Evolutionary conservation across 2,888 invertebrate species (phyloP).

Genomic region (Margaritifera margaritifera): DNA sequence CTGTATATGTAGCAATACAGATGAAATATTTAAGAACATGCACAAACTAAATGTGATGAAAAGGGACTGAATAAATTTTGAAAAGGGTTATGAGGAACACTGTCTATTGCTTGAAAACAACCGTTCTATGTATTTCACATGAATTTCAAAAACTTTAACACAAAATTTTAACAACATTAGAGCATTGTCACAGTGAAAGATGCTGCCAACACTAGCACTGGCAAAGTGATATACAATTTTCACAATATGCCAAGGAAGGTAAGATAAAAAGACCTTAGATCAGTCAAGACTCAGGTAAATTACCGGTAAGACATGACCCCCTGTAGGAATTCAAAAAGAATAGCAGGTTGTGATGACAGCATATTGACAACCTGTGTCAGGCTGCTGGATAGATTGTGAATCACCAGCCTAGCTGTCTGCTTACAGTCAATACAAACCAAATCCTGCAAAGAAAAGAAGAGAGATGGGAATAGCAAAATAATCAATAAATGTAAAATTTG

Average conservation of each 20-base stretch:
- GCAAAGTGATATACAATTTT: not conserved
- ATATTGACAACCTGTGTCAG: constrained; percentile 57
- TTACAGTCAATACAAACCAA: constrained; percentile 79
- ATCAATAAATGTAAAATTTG: too few relatives aligned
- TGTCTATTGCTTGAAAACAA: too few relatives aligned
- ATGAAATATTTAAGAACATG: too few relatives aligned
- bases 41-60: too few relatives aligned
- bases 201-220: not conserved
- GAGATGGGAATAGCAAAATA: not conserved
- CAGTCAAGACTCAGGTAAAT: constrained; percentile 22
- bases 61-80: too few relatives aligned
- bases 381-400: constrained; percentile 75
- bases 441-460: constrained; percentile 64
- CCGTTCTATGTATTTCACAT: too few relatives aligned
- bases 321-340: constrained; percentile 78
- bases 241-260: not conserved
- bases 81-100: too few relatives aligned
- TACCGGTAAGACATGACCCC: constrained; percentile 76
- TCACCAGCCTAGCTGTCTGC: constrained; percentile 79
- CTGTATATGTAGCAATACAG: too few relatives aligned
- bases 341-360: constrained; percentile 61
- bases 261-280: not conserved
- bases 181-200: not conserved
- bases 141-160: too few relatives aligned
- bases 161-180: not conserved